Percentiles rank a stretch among this genome's conserved stretches.
phyloP scores from a whole-genome alignment of 2,888 invertebrate species.

The Linnaemya tessellans region DNA sequence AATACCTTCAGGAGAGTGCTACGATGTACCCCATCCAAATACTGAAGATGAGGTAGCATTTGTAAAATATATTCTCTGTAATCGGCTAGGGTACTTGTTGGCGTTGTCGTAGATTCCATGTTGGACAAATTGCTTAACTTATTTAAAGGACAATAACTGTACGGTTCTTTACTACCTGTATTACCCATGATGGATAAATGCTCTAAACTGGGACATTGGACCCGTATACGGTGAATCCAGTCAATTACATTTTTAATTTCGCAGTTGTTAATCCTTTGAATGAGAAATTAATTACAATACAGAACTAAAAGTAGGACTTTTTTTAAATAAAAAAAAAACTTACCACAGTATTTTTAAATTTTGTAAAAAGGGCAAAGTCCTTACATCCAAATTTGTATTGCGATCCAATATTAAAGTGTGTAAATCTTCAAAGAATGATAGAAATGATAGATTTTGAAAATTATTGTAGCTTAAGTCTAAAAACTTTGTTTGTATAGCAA shows the following conservation, averaged over 20 bases:
- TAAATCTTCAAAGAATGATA: slow-evolving; percentile 88
- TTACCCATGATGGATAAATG: slow-evolving; percentile 92
- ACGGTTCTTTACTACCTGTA: slow-evolving; percentile 88
- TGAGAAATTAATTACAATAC: background rate
- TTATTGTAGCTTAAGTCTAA: slow-evolving; percentile 90
- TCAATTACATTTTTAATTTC: slow-evolving; percentile 87
- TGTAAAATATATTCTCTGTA: slow-evolving; percentile 78
- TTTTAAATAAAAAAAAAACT: slow-evolving; percentile 68
- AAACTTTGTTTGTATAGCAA: slow-evolving; percentile 86
- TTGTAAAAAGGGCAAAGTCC: slow-evolving; percentile 88
- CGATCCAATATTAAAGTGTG: slow-evolving; percentile 92
- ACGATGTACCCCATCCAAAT: slow-evolving; percentile 78
- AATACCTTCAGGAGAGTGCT: slow-evolving; percentile 17
- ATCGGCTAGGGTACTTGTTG: slow-evolving; percentile 81
- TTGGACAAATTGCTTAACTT: slow-evolving; percentile 79
- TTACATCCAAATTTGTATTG: slow-evolving; percentile 89
- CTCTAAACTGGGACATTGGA: slow-evolving; percentile 89
- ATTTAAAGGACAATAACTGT: slow-evolving; percentile 71
- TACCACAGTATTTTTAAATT: slow-evolving; percentile 90
- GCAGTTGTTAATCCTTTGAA: slow-evolving; percentile 87
- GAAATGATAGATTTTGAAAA: slow-evolving; percentile 89
- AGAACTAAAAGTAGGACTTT: too few relatives aligned
- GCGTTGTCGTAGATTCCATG: slow-evolving; percentile 34
- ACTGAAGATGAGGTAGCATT: slow-evolving; percentile 77
- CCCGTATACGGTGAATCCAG: slow-evolving; percentile 88